Evolutionary conservation across 1,140 invertebrate genomes (phyloP).

Genomic region (Drosophila aff.): DNA sequence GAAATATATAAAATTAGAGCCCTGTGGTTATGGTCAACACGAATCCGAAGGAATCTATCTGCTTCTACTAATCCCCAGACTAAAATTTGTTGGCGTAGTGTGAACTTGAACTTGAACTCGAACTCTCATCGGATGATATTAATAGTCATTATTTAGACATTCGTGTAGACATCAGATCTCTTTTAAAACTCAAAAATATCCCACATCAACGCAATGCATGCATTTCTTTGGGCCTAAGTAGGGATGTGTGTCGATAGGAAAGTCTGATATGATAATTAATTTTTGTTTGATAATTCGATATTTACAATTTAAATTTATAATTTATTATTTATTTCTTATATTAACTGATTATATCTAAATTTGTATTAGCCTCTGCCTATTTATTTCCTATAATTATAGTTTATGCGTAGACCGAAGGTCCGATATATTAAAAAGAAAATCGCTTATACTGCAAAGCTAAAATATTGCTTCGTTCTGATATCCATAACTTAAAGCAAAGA

Average conservation of each 20-base stretch:
- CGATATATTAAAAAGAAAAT: no score
- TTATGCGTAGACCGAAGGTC: no score
- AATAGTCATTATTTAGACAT: background rate
- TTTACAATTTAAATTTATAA: no score
- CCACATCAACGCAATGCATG: slow-evolving; percentile 27
- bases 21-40: slow-evolving; percentile 54
- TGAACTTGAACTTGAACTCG: background rate
- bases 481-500: background rate
- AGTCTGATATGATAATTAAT: background rate
- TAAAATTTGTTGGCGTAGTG: slow-evolving; percentile 9
- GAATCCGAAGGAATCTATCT: slow-evolving; percentile 21
- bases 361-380: no score
- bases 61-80: slow-evolving; percentile 63
- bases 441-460: no score
- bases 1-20: slow-evolving; percentile 12
- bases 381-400: no score
- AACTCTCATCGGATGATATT: background rate
- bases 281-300: no score
- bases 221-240: background rate
- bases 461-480: background rate
- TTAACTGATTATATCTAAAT: no score
- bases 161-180: slow-evolving; percentile 11
- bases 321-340: no score
- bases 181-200: background rate
- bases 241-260: background rate